Evolutionary conservation across 1,140 invertebrate species (phyloP).

Genomic region (Meloidogyne chitwoodi): DNA sequence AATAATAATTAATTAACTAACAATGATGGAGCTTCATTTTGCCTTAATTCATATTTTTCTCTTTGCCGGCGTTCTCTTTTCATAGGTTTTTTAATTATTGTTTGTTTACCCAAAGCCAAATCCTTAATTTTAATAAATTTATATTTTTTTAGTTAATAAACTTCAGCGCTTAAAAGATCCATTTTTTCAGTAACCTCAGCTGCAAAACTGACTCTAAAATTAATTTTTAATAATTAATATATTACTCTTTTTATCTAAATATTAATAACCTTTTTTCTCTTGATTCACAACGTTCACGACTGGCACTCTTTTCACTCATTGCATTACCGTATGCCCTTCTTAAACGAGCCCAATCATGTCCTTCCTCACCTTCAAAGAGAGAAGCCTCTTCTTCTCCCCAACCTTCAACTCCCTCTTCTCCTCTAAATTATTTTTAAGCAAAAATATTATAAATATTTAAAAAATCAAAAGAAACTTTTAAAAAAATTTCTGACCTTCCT

Average conservation of each 20-base stretch:
- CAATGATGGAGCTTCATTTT: constrained; percentile 57
- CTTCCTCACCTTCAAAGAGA: background rate
- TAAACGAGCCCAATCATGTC: constrained; percentile 22
- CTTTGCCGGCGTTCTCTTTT: constrained; percentile 52
- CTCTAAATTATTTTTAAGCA: background rate
- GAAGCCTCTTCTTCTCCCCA: background rate
- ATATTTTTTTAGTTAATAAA: constrained; percentile 4
- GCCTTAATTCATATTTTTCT: constrained; percentile 42
- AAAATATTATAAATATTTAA: too few relatives aligned
- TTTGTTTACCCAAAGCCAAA: constrained; percentile 28
- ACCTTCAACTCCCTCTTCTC: background rate
- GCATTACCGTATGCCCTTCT: constrained; percentile 32
- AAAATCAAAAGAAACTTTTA: background rate
- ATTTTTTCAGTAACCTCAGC: constrained; percentile 56
- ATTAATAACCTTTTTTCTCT: background rate
- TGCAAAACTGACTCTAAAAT: constrained; percentile 55
- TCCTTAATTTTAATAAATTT: constrained; percentile 14
- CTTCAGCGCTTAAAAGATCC: constrained; percentile 40
- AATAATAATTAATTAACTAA: too few relatives aligned
- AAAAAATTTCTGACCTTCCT: background rate
- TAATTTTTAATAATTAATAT: background rate
- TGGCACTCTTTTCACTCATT: constrained; percentile 32
- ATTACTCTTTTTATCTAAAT: background rate
- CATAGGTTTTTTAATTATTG: constrained; percentile 59
- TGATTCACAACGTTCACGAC: background rate